Conservation (phyloP, 2,888 invertebrate species). For the Galeopsomyia nigrocyanea region DNA sequence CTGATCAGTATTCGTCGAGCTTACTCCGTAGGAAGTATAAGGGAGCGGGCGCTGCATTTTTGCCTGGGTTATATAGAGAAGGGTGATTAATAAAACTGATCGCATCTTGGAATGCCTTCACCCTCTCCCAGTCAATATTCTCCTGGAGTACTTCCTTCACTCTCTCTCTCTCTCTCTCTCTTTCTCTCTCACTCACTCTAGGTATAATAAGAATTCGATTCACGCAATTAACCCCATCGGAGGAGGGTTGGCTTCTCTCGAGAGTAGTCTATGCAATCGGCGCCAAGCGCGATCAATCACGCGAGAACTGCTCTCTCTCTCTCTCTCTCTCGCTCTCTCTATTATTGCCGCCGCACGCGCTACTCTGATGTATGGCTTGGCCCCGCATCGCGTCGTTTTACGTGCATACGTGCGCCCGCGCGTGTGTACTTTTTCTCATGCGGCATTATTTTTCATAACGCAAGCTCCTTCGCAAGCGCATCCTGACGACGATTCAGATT, state of each 20-base stretch:
- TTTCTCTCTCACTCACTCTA: not conserved
- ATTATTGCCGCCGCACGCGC: constrained; percentile 39
- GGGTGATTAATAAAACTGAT: constrained; percentile 51
- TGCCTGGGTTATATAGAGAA: too few relatives aligned
- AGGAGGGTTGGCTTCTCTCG: not conserved
- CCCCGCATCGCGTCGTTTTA: not conserved
- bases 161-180: not conserved
- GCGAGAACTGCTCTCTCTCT: too few relatives aligned
- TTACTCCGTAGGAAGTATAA: too few relatives aligned
- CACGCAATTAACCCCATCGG: constrained; percentile 45
- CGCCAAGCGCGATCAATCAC: constrained; percentile 38
- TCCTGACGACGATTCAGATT: not conserved
- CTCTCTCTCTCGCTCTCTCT: too few relatives aligned
- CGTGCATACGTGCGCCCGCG: too few relatives aligned
- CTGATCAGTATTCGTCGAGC: constrained; percentile 49
- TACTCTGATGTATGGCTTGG: constrained; percentile 39
- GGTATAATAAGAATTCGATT: constrained; percentile 47
- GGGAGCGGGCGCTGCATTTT: constrained; percentile 12
- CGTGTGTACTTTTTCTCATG: not conserved
- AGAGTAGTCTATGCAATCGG: constrained; percentile 31
- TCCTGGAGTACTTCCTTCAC: constrained; percentile 2
- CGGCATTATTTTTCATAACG: constrained; percentile 31
- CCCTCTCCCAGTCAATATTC: constrained; percentile 51
- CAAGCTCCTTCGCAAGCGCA: constrained; percentile 1
- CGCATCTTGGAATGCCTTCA: constrained; percentile 48